These are phyloP conservation scores for Achroia grisella DNA, from an alignment of 1,140 invertebrate species.

Conservation along the genomic window DNA sequence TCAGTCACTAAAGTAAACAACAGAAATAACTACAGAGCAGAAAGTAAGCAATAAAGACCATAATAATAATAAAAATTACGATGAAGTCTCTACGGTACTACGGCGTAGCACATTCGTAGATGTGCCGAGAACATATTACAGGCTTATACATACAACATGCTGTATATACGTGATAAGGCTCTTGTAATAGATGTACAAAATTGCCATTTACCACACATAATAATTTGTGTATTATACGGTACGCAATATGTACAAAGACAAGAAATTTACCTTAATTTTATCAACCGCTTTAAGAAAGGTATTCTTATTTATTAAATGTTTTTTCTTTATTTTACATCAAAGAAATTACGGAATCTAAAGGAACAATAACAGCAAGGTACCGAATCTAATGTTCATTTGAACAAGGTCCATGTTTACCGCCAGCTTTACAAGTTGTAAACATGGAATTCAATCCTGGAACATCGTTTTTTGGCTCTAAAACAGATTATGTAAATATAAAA, in stretches of 20 bases:
- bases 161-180: no score
- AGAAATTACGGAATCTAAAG: no score
- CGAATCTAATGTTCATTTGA: no score
- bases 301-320: no score
- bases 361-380: no score
- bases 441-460: neutral
- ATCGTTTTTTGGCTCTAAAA: neutral
- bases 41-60: conserved; percentile 5
- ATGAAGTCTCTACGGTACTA: neutral
- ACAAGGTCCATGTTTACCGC: neutral
- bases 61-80: conserved; percentile 10
- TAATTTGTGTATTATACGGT: no score
- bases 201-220: no score
- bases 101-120: neutral
- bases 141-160: neutral
- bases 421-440: neutral
- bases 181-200: no score
- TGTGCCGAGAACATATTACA: neutral
- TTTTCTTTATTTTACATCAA: no score
- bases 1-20: neutral
- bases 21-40: neutral
- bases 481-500: neutral
- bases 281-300: no score
- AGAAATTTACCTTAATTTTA: no score
- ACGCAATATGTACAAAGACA: no score